Evolutionary conservation across 2,113 vertebrate species (phyloP).

Genomic region (Corythornis cristatus): DNA sequence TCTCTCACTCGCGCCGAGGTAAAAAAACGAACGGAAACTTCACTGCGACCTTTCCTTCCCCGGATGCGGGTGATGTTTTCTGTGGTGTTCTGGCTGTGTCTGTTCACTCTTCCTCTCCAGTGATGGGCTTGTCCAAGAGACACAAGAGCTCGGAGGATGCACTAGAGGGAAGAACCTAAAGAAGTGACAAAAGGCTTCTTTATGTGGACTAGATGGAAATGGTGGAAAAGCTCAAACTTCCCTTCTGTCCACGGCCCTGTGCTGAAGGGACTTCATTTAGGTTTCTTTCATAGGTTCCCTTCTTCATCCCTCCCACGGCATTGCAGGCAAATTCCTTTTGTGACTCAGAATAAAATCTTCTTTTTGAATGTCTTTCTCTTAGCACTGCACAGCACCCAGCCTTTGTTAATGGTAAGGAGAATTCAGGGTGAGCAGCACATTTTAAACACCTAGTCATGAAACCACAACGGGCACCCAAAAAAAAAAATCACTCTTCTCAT

Average conservation of each 20-base stretch:
- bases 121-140: background rate
- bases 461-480: background rate
- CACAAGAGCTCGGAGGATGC: background rate
- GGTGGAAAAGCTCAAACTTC: background rate
- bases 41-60: background rate
- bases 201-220: background rate
- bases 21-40: background rate
- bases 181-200: background rate
- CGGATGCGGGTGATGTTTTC: background rate
- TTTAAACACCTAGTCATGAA: background rate
- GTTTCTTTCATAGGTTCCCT: slow-evolving; percentile 9
- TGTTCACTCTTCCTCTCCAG: background rate
- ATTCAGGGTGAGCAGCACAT: background rate
- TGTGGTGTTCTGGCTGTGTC: background rate
- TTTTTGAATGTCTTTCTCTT: slow-evolving; percentile 13
- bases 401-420: background rate
- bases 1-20: background rate
- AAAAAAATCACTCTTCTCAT: slow-evolving; percentile 10
- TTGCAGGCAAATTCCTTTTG: slow-evolving; percentile 1
- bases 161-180: background rate
- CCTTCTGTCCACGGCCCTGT: background rate
- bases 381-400: background rate
- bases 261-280: background rate
- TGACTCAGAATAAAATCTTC: slow-evolving; percentile 51
- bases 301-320: background rate